These are phyloP conservation scores for Neodon shergylaensis DNA, from an alignment of 2,113 vertebrate genomes.

Conservation along the genomic window DNA sequence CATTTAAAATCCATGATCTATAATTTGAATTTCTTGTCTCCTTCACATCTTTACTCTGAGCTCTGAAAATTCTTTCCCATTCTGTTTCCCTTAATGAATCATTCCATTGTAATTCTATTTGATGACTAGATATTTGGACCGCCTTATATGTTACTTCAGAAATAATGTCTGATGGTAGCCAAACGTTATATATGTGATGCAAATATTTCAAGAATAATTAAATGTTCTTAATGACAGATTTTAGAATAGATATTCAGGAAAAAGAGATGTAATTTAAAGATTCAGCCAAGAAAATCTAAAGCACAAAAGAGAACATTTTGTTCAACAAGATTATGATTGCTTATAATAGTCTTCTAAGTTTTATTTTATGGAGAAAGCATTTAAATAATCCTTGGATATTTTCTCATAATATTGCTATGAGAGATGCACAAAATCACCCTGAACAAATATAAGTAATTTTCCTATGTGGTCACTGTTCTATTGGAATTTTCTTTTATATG, in stretches of 20 bases:
- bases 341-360: neutral
- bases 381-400: neutral
- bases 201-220: slow-evolving; percentile 32
- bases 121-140: neutral
- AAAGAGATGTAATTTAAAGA: neutral
- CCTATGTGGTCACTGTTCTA: neutral
- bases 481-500: neutral
- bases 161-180: neutral
- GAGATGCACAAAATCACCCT: neutral
- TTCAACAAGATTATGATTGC: neutral
- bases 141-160: neutral
- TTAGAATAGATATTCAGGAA: neutral
- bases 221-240: neutral
- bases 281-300: neutral
- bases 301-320: neutral
- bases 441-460: neutral
- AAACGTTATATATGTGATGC: neutral
- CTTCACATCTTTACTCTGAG: neutral
- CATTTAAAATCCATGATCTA: neutral
- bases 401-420: neutral
- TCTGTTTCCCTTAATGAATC: neutral
- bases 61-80: neutral
- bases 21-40: slow-evolving; percentile 9
- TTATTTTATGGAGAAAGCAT: neutral
- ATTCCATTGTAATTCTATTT: slow-evolving; percentile 33